Evolutionary conservation across 2,113 vertebrate species (phyloP), one percentile per base, ranked within the genome.

Genomic region (Peromyscus californicus): DNA sequence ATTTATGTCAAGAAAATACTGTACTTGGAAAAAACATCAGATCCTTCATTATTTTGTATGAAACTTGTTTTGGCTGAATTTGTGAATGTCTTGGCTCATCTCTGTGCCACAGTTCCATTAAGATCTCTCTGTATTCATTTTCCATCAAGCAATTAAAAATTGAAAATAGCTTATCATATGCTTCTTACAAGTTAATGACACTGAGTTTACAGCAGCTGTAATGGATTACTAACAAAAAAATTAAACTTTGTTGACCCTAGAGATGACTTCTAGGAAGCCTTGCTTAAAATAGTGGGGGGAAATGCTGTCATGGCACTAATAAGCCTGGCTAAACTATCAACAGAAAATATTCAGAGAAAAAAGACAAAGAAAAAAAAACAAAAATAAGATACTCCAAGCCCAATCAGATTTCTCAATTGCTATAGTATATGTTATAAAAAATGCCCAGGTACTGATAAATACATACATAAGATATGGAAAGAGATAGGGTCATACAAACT

Each of bases 211-310:
- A 84, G 29, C 24, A 89, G 7, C 21, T 89, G 45, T 42, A 54
- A 76, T 7, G 69, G 63, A 39, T 92, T 51, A 76, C 19, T 75
- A 31, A 75, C 31, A 91, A 63, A 94, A 94, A 82, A 17, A 91
- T 45, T 94, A 88, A 83, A 33, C 9, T 80, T n/a, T 45, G 39
- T 39, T 91, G 51, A 91, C 45, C 45, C 48, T 65, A 65, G 19
- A 13, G 12, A 74, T 82, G n/a, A 75, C 29, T 94, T 61, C 67
- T 94, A 94, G 69, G 76, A 94, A 92, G 63, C 29, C 31, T 76
- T 69, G 36, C 69, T 48, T 76, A 88, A 88, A 82, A n/a, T 75
- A 76, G 42, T 79, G 16, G 16, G 17, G 54, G 10, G 26, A 91
- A 70, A 13, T 69, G 3, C 26, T 67, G 31, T 51, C 7, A 36